Evolutionary conservation across 2,113 vertebrate genomes (phyloP), one percentile per base, ranked within the genome.

Genomic region (Oplegnathus fasciatus): DNA sequence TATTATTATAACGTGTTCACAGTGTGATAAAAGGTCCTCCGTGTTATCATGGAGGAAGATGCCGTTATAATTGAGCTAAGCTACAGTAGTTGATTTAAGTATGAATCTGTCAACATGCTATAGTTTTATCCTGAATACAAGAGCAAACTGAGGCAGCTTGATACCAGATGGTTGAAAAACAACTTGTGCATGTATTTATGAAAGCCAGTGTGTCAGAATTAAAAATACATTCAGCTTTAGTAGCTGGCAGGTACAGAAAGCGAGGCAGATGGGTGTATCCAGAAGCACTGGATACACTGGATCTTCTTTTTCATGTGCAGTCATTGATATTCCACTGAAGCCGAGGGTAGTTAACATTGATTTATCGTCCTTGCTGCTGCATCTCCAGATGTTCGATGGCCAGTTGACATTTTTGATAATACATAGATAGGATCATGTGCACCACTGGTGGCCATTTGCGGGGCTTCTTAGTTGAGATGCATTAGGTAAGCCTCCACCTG

Each of bases 331-430:
- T 84, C 82, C 62, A 18, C 79, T 77, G 42, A 46, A 84, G 73
- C 72, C 34, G 20, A 55, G 60, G 52, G 75, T 89, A 20, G 78
- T 93, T 90, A 91, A 91, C 82, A 90, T 89, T 66, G 89, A 93
- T 91, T 83, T 75, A 64, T 64, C 75, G 32, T 79, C 67, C 24
- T 58, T n/a, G 58, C 85, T 87, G 65, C 73, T 74, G 74, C 48
- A 26, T 79, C 75, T 72, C 75, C 61, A 88, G 82, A 77, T 86
- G 79, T 86, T 91, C 68, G 6, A 80, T 81, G 78, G 81, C 80
- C 64, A 67, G 72, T 34, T 93, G 92, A 92, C 90, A 92, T 94
- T 37, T n/a, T 92, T 90, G 94, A 92, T 88, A 73, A 78, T 34
- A 22, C 65, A 65, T 28, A 86, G 81, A 89, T 86, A 81, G 77